phyloP scores from a whole-genome alignment of 2,797 vertebrate species.

The Siniperca obscura region DNA sequence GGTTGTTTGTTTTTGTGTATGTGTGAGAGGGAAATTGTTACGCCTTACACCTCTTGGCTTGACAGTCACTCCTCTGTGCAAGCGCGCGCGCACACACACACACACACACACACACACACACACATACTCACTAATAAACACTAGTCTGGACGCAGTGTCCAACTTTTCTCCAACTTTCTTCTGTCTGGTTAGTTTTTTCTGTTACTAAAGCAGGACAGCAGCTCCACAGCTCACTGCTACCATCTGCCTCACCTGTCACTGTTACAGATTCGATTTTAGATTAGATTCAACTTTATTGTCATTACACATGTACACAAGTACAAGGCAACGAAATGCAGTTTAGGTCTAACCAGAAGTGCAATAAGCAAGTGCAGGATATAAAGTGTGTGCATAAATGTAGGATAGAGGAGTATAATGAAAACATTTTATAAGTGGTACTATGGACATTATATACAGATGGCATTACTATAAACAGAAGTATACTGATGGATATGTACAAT shows the following conservation, averaged over 20 bases:
- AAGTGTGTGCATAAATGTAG: no score
- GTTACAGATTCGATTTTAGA: background rate
- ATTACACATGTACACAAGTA: no score
- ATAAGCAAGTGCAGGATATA: no score
- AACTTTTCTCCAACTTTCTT: slow-evolving; percentile 35
- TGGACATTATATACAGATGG: no score
- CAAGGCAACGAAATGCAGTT: no score
- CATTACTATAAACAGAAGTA: no score
- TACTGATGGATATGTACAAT: no score
- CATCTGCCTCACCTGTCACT: slow-evolving; percentile 43
- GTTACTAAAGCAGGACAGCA: slow-evolving; percentile 26
- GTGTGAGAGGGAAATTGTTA: slow-evolving; percentile 5
- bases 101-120: slow-evolving; percentile 5
- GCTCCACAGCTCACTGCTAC: slow-evolving; percentile 29
- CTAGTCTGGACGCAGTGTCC: slow-evolving; percentile 13
- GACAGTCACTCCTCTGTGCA: slow-evolving; percentile 6
- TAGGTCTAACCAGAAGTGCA: no score
- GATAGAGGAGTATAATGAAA: no score
- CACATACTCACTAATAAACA: background rate
- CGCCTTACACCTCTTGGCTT: slow-evolving; percentile 25
- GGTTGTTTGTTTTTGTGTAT: slow-evolving; percentile 8
- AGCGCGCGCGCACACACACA: background rate
- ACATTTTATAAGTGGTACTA: no score
- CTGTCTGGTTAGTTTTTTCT: slow-evolving; percentile 7
- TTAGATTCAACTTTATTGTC: no score